A percentile compares a stretch with the other conserved stretches of the same genome.
phyloP scores from a whole-genome alignment of 2,113 vertebrate species.

The Neolamprologus tretocephalus region DNA sequence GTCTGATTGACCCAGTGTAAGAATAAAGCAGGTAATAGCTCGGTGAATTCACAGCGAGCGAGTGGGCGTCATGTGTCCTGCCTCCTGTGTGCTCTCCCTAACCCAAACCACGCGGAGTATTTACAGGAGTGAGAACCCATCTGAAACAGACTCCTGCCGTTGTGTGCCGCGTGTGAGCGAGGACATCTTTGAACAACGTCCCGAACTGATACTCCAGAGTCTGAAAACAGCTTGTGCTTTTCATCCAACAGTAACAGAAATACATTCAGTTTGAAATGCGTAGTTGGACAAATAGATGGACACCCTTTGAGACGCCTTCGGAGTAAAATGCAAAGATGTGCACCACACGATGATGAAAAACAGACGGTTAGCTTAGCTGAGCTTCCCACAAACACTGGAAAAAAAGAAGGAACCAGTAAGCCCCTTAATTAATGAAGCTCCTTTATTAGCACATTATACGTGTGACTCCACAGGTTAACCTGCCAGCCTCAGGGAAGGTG shows the following conservation, averaged over 20 bases:
- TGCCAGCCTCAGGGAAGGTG: not conserved
- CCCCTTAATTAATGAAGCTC: not conserved
- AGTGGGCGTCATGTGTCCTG: not conserved
- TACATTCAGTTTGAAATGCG: not conserved
- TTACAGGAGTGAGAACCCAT: not conserved
- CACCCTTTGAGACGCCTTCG: not conserved
- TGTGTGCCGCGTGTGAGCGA: not conserved
- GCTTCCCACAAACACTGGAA: not conserved
- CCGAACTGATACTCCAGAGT: not conserved
- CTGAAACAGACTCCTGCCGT: not conserved
- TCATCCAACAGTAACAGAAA: not conserved
- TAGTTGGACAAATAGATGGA: not conserved
- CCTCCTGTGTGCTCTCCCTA: not conserved
- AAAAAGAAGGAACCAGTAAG: fast-evolving
- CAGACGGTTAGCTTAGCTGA: not conserved
- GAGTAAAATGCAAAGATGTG: not conserved
- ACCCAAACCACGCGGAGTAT: not conserved
- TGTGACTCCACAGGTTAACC: not conserved
- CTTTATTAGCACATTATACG: fast-evolving
- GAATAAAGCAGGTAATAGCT: not conserved
- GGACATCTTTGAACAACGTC: not conserved
- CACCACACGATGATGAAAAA: not conserved
- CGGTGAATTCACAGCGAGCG: not conserved
- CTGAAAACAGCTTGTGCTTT: not conserved
- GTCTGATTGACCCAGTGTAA: not conserved